Conservation (phyloP, 2,797 vertebrate genomes). For the Sphaeramia orbicularis region DNA sequence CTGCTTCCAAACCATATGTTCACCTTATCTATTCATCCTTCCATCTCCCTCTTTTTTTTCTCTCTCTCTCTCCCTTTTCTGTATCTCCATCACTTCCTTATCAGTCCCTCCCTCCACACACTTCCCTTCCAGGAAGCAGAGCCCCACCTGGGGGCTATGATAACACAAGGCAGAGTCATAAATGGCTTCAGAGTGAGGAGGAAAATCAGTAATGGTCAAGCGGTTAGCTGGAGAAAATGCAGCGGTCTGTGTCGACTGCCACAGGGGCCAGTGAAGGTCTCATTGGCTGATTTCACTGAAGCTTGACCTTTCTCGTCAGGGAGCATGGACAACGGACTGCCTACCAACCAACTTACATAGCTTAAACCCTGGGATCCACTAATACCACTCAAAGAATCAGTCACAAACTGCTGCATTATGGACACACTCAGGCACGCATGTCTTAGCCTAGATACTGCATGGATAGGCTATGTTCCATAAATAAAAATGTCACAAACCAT, state of each 20-base stretch:
- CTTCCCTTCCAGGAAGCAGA: conserved; percentile 46
- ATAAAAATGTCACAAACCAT: too few relatives aligned
- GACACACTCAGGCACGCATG: conserved; percentile 12
- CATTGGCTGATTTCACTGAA: conserved; percentile 69
- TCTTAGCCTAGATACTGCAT: too few relatives aligned
- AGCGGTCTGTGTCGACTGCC: conserved; percentile 56
- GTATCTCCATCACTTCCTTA: conserved; percentile 27
- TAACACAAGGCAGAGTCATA: conserved; percentile 61
- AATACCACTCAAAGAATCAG: conserved; percentile 25
- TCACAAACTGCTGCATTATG: conserved; percentile 13
- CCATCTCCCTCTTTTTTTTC: conserved; percentile 29
- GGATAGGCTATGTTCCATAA: too few relatives aligned
- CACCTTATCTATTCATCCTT: conserved; percentile 37
- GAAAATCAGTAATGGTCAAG: conserved; percentile 63
- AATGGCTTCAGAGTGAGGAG: conserved; percentile 53
- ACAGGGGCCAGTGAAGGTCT: conserved; percentile 54
- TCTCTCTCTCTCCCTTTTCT: conserved; percentile 14
- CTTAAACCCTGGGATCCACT: conserved; percentile 49
- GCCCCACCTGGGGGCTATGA: conserved; percentile 64
- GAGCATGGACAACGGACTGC: conserved; percentile 34
- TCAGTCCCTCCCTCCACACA: conserved; percentile 22
- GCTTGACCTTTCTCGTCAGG: conserved; percentile 69
- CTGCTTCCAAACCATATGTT: conserved; percentile 26
- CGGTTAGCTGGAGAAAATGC: conserved; percentile 50
- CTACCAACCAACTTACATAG: conserved; percentile 44